Base-by-base conservation (phyloP, 2,113 vertebrate species). In the Fukomys damarensis region DNA sequence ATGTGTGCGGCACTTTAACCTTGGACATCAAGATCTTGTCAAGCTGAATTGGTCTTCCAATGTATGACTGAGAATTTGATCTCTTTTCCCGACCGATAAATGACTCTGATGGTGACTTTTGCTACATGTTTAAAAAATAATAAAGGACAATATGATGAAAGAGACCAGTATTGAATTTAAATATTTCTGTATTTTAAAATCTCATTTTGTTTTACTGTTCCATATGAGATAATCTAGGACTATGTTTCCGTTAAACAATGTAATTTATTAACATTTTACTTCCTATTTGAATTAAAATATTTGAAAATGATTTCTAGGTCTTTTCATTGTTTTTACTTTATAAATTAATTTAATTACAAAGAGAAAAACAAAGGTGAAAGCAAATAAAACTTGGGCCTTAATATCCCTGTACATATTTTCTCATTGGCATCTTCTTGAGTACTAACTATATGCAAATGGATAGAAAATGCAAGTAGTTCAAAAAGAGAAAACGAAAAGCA, bases 1-100 rank as follows among this genome's bases (percentile, higher is more conserved):
- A 99, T 0, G 99, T 99, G 98, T 99, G 99, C 2, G 99, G 99
- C 94, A 99, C 99, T 98, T 99, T 99, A 79, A 99, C 99, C 97
- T 99, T 99, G 14, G 99, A 99, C 97, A 99, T 98, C 84, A 99
- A 97, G 92, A 99, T 99, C 98, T 99, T 99, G 98, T 99, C 99
- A 5, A 99, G 98, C 46, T 99, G 99, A 93, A 99, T 99, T 41
- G 99, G 99, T 43, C 99, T 99, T 28, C 99, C 99, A 26, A 99
- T 98, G 89, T 99, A 99, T 0, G 99, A 99, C 97, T 99, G 99
- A 5, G 99, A 99, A 98, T 99, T 99, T 5, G 99, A 99, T 19
- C 99, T 99, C 84, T 99, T 99, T 98, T 99, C 99, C 96, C 99
- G 98, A 26, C 99, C 98, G 12, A 98, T 97, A 90, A 99, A 99